phyloP scores from a whole-genome alignment of 2,113 vertebrate genomes.

The Tyto alba region DNA sequence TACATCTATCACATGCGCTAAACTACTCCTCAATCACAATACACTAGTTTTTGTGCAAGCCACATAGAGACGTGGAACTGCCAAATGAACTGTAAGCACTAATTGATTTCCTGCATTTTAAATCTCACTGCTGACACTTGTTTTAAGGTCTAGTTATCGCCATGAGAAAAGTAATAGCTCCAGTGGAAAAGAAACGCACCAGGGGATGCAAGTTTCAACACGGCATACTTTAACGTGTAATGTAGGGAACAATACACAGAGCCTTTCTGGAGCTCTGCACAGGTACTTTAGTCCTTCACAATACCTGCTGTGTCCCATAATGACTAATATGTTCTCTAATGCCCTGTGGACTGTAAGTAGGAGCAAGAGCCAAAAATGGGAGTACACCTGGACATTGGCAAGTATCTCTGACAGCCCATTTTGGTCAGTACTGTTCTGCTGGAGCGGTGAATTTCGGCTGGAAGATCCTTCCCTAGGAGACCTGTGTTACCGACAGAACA shows the following conservation, averaged over 20 bases:
- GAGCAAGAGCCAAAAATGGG: background rate
- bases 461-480: background rate
- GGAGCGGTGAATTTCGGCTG: background rate
- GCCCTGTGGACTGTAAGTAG: background rate
- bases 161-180: background rate
- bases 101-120: background rate
- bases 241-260: rapidly evolving
- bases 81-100: background rate
- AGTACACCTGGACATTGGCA: background rate
- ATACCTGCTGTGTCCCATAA: background rate
- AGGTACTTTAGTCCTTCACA: background rate
- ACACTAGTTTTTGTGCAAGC: rapidly evolving
- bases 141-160: background rate
- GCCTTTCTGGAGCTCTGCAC: background rate
- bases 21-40: background rate
- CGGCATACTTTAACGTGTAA: background rate
- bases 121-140: background rate
- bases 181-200: background rate
- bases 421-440: background rate
- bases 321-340: rapidly evolving
- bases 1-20: background rate
- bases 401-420: background rate
- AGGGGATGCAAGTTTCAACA: background rate
- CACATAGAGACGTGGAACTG: rapidly evolving
- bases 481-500: rapidly evolving